Evolutionary conservation across 2,797 vertebrate species (phyloP).

Genomic region (Morus bassanus): DNA sequence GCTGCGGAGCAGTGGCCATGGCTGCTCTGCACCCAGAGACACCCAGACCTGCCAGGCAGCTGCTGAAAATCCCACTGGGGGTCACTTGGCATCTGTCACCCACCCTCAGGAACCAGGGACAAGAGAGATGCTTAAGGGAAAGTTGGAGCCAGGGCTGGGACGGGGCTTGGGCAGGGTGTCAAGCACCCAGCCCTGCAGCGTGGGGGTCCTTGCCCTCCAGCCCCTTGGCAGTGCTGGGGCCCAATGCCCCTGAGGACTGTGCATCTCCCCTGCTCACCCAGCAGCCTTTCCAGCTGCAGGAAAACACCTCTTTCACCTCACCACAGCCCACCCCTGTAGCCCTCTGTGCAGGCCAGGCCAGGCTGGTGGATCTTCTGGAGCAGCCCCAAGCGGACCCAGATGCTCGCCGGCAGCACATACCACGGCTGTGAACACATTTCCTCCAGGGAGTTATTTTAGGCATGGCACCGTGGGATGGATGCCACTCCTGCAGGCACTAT

Average conservation of each 20-base stretch:
- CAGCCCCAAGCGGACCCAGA: accelerated
- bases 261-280: not conserved
- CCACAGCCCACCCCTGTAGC: not conserved
- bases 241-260: accelerated
- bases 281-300: not conserved
- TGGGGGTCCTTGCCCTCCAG: not conserved
- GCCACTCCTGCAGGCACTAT: not conserved
- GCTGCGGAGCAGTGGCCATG: not conserved
- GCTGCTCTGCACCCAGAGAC: not conserved
- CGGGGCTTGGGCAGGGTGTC: not conserved
- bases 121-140: not conserved
- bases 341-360: not conserved
- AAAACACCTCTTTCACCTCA: not conserved
- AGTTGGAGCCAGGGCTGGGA: not conserved
- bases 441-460: not conserved
- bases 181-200: not conserved
- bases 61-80: not conserved
- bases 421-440: not conserved
- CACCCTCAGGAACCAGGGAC: not conserved
- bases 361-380: not conserved
- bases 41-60: not conserved
- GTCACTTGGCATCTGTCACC: not conserved
- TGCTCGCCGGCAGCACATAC: not conserved
- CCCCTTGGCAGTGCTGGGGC: not conserved
- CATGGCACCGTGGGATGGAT: not conserved